phyloP scores from a whole-genome alignment of 2,113 vertebrate species.

The Pygoscelis antarcticus region DNA sequence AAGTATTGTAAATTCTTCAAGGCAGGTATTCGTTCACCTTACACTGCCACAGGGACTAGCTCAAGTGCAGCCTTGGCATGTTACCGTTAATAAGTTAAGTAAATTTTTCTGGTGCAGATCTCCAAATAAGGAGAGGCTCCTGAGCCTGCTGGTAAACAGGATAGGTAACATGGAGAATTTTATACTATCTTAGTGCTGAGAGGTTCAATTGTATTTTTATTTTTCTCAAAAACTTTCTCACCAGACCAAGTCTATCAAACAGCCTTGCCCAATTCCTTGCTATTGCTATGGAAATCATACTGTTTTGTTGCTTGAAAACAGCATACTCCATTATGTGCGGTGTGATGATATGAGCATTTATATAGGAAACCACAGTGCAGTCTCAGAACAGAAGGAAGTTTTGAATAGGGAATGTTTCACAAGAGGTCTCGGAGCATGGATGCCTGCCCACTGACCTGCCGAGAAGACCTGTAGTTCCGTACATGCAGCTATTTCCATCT shows the following conservation, averaged over 20 bases:
- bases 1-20: background rate
- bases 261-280: background rate
- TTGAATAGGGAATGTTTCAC: background rate
- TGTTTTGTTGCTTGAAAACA: background rate
- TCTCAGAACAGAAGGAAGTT: background rate
- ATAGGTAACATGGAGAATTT: background rate
- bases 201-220: background rate
- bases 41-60: too few species aligned
- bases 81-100: background rate
- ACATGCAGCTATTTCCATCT: background rate
- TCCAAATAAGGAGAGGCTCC: background rate
- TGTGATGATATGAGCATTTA: background rate
- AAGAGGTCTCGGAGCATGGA: accelerated
- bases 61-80: background rate
- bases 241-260: background rate
- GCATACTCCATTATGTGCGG: background rate
- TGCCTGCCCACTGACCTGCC: accelerated
- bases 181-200: background rate
- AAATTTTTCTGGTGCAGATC: background rate
- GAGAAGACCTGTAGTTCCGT: background rate
- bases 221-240: background rate
- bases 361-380: background rate
- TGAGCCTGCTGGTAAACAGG: background rate
- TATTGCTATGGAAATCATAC: background rate
- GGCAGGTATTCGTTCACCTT: background rate